Conservation (phyloP, 2,113 vertebrate species). For the Delphinus delphis region DNA sequence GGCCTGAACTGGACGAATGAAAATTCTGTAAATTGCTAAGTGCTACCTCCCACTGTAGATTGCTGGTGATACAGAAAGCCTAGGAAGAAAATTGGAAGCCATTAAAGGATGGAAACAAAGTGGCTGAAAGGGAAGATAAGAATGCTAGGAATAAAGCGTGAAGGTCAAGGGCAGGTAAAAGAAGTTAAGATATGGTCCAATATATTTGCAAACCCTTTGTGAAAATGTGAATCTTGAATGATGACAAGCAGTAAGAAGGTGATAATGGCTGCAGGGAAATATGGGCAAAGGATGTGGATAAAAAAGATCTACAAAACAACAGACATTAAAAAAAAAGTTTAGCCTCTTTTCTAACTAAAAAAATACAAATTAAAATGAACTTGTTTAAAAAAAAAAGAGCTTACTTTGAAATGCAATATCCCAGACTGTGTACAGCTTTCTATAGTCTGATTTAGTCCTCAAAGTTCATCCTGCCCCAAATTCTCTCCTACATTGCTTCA, state of each 20-base stretch:
- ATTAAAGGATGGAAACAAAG: conserved; percentile 42
- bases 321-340: not conserved
- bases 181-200: not conserved
- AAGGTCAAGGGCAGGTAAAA: not conserved
- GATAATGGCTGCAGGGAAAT: not conserved
- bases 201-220: not conserved
- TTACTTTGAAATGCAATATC: conserved; percentile 5
- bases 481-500: not conserved
- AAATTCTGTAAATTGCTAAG: not conserved
- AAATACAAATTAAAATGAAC: conserved; percentile 4
- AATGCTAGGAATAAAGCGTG: not conserved
- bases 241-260: not conserved
- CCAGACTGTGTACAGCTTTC: not conserved
- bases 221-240: not conserved
- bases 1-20: not conserved
- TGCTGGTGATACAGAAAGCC: not conserved
- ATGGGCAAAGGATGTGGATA: not conserved
- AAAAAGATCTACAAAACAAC: not conserved
- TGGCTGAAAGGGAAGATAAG: conserved; percentile 6
- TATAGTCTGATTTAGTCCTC: not conserved
- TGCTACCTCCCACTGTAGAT: not conserved
- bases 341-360: not conserved
- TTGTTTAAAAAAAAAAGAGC: not conserved
- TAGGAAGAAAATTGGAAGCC: conserved; percentile 32
- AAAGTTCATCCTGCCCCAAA: not conserved